Percentiles rank a stretch among this genome's conserved stretches.
These are phyloP conservation scores for Delichon dasypus DNA, from an alignment of 2,797 vertebrate genomes.

Conservation along the genomic window DNA sequence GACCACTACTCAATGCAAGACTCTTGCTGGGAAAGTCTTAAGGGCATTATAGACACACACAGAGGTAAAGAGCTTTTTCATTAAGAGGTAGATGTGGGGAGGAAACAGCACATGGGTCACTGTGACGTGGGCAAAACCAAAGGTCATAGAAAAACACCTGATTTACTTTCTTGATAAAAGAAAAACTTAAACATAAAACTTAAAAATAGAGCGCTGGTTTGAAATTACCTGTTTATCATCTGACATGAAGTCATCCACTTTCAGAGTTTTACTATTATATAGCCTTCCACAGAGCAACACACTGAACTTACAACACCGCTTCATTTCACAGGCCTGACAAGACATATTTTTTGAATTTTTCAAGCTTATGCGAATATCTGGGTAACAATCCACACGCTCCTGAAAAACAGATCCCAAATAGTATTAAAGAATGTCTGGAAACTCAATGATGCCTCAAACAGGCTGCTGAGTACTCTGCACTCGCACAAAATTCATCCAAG, in stretches of 20 bases:
- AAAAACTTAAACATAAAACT: background rate
- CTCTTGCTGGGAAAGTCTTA: background rate
- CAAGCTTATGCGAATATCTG: constrained; percentile 59
- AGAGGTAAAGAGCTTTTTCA: background rate
- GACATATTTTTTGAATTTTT: background rate
- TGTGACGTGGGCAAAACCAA: background rate
- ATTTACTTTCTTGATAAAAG: background rate
- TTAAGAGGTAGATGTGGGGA: background rate
- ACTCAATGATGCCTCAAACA: background rate
- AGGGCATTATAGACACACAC: background rate
- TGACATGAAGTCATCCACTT: constrained; percentile 82
- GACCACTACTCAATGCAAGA: background rate
- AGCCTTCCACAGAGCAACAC: constrained; percentile 80
- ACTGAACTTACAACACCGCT: constrained; percentile 68
- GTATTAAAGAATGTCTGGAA: background rate
- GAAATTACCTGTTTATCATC: constrained; percentile 81
- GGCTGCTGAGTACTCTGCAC: background rate
- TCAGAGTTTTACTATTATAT: constrained; percentile 77
- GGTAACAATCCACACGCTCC: constrained; percentile 84
- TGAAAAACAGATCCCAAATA: constrained; percentile 57
- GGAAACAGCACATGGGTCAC: fast-evolving
- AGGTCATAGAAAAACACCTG: background rate
- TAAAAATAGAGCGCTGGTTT: background rate
- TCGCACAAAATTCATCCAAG: background rate
- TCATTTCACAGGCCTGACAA: constrained; percentile 82